Percentiles rank a stretch among this genome's conserved stretches.
These are phyloP conservation scores for Leptodactylus fallax DNA, from an alignment of 2,797 vertebrate species.

Conservation along the genomic window DNA sequence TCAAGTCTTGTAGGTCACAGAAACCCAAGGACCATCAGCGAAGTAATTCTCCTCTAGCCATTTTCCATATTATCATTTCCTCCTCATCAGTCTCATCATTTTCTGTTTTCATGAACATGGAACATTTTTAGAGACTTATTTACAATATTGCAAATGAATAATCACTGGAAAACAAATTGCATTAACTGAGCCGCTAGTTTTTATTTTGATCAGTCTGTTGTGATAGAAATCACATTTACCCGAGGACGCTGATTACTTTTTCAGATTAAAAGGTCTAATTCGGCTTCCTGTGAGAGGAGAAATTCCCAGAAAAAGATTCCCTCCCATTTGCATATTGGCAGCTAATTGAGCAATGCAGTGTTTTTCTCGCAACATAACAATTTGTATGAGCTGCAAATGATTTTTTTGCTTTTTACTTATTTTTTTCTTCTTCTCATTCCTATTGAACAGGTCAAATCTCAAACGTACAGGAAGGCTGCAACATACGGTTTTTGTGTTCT, in stretches of 20 bases:
- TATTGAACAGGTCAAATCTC: constrained; percentile 5
- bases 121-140: constrained; percentile 31
- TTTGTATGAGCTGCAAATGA: constrained; percentile 23
- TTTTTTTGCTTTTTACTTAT: constrained; percentile 3
- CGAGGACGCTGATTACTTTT: constrained; percentile 23
- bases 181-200: constrained; percentile 19
- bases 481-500: constrained; percentile 16
- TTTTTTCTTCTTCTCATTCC: neutral
- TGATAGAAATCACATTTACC: constrained; percentile 49
- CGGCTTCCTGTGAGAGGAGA: constrained; percentile 13
- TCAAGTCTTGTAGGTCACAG: constrained; percentile 3
- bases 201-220: constrained; percentile 44
- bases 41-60: neutral
- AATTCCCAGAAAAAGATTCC: constrained; percentile 30
- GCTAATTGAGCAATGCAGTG: constrained; percentile 15
- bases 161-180: constrained; percentile 33
- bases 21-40: neutral
- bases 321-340: constrained; percentile 34
- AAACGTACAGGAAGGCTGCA: neutral
- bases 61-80: neutral
- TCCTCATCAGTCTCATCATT: constrained; percentile 37
- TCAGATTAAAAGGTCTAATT: constrained; percentile 40
- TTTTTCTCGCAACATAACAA: constrained; percentile 36
- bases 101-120: constrained; percentile 6
- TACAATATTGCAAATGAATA: constrained; percentile 44